These are phyloP conservation scores for Diachasma alloeum DNA, from an alignment of 1,140 invertebrate species.

Conservation along the genomic window DNA sequence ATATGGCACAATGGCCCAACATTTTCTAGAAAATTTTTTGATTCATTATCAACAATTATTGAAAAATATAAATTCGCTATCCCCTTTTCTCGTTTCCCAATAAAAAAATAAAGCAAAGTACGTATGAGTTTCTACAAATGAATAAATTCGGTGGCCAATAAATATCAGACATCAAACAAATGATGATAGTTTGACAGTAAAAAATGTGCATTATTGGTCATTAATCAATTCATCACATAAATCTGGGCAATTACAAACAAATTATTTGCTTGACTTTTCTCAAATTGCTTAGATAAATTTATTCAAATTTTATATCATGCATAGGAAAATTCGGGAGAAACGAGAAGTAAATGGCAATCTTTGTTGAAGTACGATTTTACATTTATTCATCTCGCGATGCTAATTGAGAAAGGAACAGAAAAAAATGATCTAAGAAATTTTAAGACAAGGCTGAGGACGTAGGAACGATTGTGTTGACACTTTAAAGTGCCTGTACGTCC, in stretches of 20 bases:
- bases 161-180: too few relatives aligned
- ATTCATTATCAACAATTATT: too few relatives aligned
- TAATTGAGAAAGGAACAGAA: constrained; percentile 19
- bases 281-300: neutral
- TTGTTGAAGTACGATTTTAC: neutral
- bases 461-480: constrained; percentile 56
- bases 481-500: constrained; percentile 62
- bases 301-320: neutral
- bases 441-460: constrained; percentile 57
- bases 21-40: too few relatives aligned
- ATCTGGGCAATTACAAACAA: neutral
- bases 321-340: neutral
- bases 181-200: neutral
- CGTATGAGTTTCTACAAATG: too few relatives aligned
- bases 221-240: neutral
- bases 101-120: too few relatives aligned
- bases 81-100: too few relatives aligned
- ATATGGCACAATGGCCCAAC: too few relatives aligned
- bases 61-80: too few relatives aligned
- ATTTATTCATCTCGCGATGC: neutral
- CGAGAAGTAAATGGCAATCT: neutral
- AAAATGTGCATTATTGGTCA: neutral
- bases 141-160: too few relatives aligned
- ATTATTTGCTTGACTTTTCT: neutral
- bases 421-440: constrained; percentile 53